These are phyloP conservation scores for Halichondria panicea DNA, from an alignment of 37 sponge, comb jelly and placozoan species.

Conservation along the genomic window DNA sequence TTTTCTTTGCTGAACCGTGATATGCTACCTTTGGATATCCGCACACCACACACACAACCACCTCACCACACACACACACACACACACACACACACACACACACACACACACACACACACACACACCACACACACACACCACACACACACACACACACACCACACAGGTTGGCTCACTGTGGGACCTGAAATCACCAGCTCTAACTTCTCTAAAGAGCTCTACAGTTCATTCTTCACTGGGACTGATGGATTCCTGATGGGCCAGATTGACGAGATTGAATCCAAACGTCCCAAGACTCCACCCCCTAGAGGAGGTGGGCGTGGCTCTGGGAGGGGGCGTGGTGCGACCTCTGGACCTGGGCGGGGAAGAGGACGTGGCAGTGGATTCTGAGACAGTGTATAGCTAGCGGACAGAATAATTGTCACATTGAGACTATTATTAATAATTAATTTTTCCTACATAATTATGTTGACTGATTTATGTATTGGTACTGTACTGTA, in stretches of 20 bases:
- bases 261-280: slow-evolving; percentile 79
- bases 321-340: slow-evolving; percentile 41
- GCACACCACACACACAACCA: too few relatives aligned
- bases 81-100: slow-evolving; percentile 16
- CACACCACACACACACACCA: background rate
- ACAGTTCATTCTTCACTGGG: slow-evolving; percentile 63
- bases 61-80: too few relatives aligned
- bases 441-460: too few relatives aligned
- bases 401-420: too few relatives aligned
- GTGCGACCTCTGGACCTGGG: slow-evolving; percentile 5
- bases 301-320: slow-evolving; percentile 66
- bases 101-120: slow-evolving; percentile 14
- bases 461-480: too few relatives aligned
- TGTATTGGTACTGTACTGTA: too few relatives aligned
- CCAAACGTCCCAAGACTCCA: slow-evolving; percentile 93
- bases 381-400: too few relatives aligned
- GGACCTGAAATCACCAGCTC: slow-evolving; percentile 86
- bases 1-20: too few relatives aligned
- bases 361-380: background rate
- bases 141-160: background rate
- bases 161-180: slow-evolving; percentile 90
- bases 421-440: too few relatives aligned
- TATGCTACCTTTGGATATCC: too few relatives aligned
- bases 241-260: slow-evolving; percentile 66
- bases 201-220: slow-evolving; percentile 83